phyloP scores from a whole-genome alignment of 2,113 vertebrate species.

The Pedionomus torquatus region DNA sequence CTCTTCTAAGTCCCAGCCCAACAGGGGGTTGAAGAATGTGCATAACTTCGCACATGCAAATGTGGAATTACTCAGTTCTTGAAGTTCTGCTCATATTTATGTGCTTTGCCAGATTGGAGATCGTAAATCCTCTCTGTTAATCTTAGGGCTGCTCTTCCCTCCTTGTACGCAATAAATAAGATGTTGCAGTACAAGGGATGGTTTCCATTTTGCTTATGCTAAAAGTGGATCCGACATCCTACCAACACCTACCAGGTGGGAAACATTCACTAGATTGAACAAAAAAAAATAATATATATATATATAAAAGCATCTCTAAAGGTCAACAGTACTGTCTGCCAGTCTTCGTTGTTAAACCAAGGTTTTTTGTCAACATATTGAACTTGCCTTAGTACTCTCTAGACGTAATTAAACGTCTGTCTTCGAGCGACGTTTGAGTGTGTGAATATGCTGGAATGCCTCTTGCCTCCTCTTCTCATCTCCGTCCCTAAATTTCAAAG shows the following conservation, averaged over 20 bases:
- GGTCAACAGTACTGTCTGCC: neutral
- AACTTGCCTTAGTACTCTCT: neutral
- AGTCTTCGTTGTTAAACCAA: neutral
- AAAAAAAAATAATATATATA: neutral
- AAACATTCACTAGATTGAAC: neutral
- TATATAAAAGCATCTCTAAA: neutral
- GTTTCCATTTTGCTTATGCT: neutral
- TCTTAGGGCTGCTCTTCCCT: neutral
- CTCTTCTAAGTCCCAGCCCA: neutral
- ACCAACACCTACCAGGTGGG: neutral
- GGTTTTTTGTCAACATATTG: neutral
- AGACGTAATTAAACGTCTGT: neutral
- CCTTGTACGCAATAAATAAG: neutral
- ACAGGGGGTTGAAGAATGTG: neutral
- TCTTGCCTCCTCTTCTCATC: neutral
- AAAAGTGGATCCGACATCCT: neutral
- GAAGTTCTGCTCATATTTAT: neutral
- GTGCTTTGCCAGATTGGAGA: neutral
- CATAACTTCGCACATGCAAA: neutral
- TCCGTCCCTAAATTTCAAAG: neutral
- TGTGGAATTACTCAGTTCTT: neutral
- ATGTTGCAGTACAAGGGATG: neutral
- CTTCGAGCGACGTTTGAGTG: neutral
- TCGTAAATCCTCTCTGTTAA: neutral
- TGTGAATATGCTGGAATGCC: neutral